Conservation (phyloP, 2,888 invertebrate genomes). For the Drosophila quinaria region DNA sequence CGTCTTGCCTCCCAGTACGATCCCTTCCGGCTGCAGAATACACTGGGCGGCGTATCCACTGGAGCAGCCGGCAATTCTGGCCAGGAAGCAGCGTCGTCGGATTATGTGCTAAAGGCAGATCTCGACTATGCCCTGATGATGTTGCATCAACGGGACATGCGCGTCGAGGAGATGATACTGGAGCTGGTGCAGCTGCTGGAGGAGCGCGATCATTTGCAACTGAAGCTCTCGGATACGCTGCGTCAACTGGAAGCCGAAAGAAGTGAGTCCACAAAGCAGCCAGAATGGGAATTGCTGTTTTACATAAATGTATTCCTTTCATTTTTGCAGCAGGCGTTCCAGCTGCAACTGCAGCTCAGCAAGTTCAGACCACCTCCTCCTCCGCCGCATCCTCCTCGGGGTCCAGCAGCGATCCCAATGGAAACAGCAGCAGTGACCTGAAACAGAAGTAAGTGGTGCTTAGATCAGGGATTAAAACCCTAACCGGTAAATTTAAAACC, state of each 20-base stretch:
- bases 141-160: conserved; percentile 94
- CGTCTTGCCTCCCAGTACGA: conserved; percentile 86
- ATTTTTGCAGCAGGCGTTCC: conserved; percentile 20
- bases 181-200: conserved; percentile 93
- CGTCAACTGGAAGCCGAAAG: conserved; percentile 89
- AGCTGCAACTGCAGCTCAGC: conserved; percentile 13
- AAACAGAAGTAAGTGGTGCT: conserved; percentile 79
- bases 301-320: background rate
- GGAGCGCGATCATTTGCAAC: conserved; percentile 93
- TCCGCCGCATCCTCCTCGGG: conserved; percentile 29
- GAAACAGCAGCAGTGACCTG: conserved; percentile 73
- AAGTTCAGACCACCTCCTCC: conserved; percentile 9
- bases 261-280: conserved; percentile 58
- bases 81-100: conserved; percentile 45
- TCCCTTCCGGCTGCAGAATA: conserved; percentile 83
- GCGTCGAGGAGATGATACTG: conserved; percentile 94
- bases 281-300: background rate
- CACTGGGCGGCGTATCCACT: conserved; percentile 50
- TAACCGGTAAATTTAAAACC: too few species aligned
- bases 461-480: too few species aligned
- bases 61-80: conserved; percentile 7
- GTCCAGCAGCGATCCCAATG: conserved; percentile 36
- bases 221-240: conserved; percentile 92
- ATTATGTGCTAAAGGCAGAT: conserved; percentile 87
- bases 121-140: conserved; percentile 93